Base-by-base conservation (phyloP, 2,113 vertebrate species). In the Desmodus rotundus region DNA sequence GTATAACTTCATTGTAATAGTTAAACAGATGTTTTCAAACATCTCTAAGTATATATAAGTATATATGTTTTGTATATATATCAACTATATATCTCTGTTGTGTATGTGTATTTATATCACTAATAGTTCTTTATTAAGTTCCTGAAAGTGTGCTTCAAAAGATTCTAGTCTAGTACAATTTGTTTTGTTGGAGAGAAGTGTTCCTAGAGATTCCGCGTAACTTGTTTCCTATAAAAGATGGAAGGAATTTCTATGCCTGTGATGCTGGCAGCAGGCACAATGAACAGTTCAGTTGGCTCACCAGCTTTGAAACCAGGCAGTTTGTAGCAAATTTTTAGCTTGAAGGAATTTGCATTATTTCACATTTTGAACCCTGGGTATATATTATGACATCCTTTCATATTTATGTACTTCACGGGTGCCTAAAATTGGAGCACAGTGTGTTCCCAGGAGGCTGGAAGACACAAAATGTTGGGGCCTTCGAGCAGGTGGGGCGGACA, bases 251-350 rank as follows among this genome's bases (percentile, higher is more conserved):
- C 47, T 76, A 5, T 88, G 58, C 54, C 54, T 47, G 14, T 24
- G 36, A 24, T 89, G 43, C 56, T 61, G 41, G 47, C 36, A 82
- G 50, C 54, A 86, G 83, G 89, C 3, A 56, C 16, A 9, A 90
- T 72, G 65, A 74, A 63, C 17, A 86, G 16, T 91, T 91, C 67
- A 41, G 19, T 47, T 67, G 63, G 17, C 45, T 94, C 52, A 19
- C 28, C 31, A 67, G 52, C 22, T 96, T 92, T 88, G 77, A 85
- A 93, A 56, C n/a, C 17, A 73, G 54, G 31, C 15, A 54, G 38
- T 77, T 81, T 14, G 67, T 91, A 52, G 36, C 54, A 88, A 43
- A 36, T 38, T 85, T 95, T 86, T 86, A 95, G 84, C 82, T 91
- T 77, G 81, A 77, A 77, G 36, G 10, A 73, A 94, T 95, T 72